A percentile compares a stretch with the other conserved stretches of the same genome.
phyloP scores from a whole-genome alignment of 2,888 invertebrate species.

The Dryobota labecula region DNA sequence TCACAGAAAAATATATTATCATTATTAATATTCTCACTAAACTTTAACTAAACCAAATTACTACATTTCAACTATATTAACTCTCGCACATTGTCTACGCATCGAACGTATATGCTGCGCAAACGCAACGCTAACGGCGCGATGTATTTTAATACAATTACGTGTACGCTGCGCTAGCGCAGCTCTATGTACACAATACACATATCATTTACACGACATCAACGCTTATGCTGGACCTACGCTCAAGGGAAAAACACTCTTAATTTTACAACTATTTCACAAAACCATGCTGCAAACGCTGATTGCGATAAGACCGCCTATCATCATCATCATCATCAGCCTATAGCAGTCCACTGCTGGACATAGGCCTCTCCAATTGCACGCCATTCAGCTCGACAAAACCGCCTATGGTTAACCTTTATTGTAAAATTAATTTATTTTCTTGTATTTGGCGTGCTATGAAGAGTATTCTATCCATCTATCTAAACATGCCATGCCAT shows the following conservation, averaged over 20 bases:
- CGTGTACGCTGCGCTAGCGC: neutral
- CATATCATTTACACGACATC: neutral
- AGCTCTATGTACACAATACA: neutral
- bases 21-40: neutral
- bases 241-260: neutral
- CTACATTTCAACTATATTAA: neutral
- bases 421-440: neutral
- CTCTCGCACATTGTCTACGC: neutral
- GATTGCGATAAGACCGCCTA: neutral
- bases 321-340: too few species aligned
- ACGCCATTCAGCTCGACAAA: too few species aligned
- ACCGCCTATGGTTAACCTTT: too few species aligned
- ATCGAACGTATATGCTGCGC: constrained; percentile 1
- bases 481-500: too few species aligned
- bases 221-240: neutral
- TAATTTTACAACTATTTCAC: neutral
- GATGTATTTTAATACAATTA: neutral
- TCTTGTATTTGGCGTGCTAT: neutral
- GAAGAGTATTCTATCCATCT: too few species aligned
- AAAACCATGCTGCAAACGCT: neutral
- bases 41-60: neutral
- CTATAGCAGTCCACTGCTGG: too few species aligned
- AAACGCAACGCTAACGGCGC: neutral
- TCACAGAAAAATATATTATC: neutral
- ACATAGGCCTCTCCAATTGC: too few species aligned